These are phyloP conservation scores for Agriotes lineatus DNA, from an alignment of 2,888 invertebrate species.

Conservation along the genomic window DNA sequence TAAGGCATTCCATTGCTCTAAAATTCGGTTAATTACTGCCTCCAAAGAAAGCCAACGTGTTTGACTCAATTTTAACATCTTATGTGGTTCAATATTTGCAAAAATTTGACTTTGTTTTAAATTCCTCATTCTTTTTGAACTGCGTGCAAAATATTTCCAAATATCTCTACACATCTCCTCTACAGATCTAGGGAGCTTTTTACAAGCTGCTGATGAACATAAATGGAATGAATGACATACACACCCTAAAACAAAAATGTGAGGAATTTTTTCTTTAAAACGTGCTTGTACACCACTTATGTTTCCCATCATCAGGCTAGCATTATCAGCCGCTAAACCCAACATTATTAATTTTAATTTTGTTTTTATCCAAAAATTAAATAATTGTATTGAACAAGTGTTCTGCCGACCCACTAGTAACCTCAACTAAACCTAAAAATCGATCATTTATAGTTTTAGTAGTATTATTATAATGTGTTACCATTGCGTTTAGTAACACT, in stretches of 20 bases:
- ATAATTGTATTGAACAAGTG: background rate
- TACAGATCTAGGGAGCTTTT: slow-evolving; percentile 42
- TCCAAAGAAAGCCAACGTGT: slow-evolving; percentile 52
- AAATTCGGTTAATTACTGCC: background rate
- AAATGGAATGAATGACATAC: slow-evolving; percentile 48
- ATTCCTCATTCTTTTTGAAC: slow-evolving; percentile 27
- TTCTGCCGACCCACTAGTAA: no score
- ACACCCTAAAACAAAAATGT: slow-evolving; percentile 20
- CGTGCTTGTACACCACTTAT: slow-evolving; percentile 29
- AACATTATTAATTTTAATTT: background rate
- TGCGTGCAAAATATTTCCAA: background rate
- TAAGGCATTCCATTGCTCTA: background rate
- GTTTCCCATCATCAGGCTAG: slow-evolving; percentile 36
- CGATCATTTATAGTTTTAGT: no score
- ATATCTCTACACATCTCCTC: slow-evolving; percentile 46
- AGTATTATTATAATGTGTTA: no score
- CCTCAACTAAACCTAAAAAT: no score
- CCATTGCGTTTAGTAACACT: no score
- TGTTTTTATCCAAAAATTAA: background rate
- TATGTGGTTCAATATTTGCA: slow-evolving; percentile 47
- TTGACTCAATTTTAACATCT: slow-evolving; percentile 47
- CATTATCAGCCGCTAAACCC: slow-evolving; percentile 40
- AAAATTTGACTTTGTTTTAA: slow-evolving; percentile 50
- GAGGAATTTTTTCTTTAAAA: slow-evolving; percentile 12
- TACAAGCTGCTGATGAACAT: slow-evolving; percentile 46